Base-by-base conservation (phyloP, 2,113 vertebrate genomes). In the Hyaena hyaena region DNA sequence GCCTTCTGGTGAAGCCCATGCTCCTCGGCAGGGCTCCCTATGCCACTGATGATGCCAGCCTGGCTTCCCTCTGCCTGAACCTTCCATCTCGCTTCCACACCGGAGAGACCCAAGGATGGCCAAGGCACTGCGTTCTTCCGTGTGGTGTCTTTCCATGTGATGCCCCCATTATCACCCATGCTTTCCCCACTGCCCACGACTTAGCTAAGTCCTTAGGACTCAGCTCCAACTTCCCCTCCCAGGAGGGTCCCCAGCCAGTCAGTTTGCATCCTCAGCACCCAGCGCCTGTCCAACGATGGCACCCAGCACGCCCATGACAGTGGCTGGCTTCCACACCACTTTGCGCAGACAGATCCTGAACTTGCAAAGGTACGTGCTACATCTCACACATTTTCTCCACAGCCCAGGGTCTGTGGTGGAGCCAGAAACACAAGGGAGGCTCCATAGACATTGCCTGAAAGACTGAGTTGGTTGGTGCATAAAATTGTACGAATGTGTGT, bases 281-380 rank as follows among this genome's bases (percentile, higher is more conserved):
- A 23, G 55, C 0, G 15, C 26, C 71, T 48, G 43, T 5, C n/a
- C 9, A 1, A 85, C 26, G 53, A 43, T 24, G 33, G 24, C 9
- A 39, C 35, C 92, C 4, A 9, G 53, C 17, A 0, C 0, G 0
- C 0, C 2, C 1, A 17, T 23, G 80, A 19, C 14, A 7, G 19
- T 21, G 33, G 5, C 79, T 43, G 45, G 45, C 73, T 43, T 16
- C 53, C 10, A 4, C 1, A 17, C 26, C 43, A 17, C 45, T 74
- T 24, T 21, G 35, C 35, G 33, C 39, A 4, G 35, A 63, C 2
- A 48, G 80, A 19, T 7, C 45, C n/a, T 39, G 35, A 45, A 26
- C 58, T 48, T 10, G 66, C 31, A 45, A 48, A 21, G 63, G 14
- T 61, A 61, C 2, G 8, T 23, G 12, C 2, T 3, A 0, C 0